Conservation (phyloP, 2,888 invertebrate genomes). For the Ormyrus pomaceus region DNA sequence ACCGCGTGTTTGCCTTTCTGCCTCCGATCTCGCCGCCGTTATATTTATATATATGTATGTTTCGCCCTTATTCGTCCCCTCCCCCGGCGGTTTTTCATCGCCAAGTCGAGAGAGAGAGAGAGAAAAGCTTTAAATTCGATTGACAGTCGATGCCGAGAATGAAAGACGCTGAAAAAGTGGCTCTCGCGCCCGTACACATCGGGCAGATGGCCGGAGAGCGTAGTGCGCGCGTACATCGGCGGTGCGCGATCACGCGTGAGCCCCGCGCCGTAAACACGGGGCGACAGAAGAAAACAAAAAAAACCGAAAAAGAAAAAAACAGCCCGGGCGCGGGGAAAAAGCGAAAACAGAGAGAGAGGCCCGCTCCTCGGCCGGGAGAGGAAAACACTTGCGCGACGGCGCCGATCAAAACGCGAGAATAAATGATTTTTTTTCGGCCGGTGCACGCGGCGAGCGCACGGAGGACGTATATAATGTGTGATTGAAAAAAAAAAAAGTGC, state of each 20-base stretch:
- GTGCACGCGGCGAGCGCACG: no score
- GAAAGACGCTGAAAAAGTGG: neutral
- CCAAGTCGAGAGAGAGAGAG: constrained; percentile 3
- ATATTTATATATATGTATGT: no score
- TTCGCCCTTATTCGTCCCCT: neutral
- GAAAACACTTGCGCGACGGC: no score
- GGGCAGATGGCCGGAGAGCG: constrained; percentile 66
- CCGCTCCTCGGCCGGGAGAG: no score
- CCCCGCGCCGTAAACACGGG: constrained; percentile 56
- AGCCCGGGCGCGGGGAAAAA: neutral
- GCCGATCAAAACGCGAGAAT: no score
- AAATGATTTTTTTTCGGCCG: no score
- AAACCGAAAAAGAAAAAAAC: constrained; percentile 1
- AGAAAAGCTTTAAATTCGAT: constrained; percentile 24
- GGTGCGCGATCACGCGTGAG: constrained; percentile 62
- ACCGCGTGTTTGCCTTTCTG: no score
- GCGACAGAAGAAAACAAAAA: neutral
- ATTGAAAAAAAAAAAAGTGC: no score
- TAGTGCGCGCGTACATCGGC: constrained; percentile 63
- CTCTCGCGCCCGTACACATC: neutral
- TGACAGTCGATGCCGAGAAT: constrained; percentile 7
- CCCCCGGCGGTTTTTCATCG: neutral
- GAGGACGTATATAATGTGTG: no score
- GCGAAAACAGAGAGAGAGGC: neutral
- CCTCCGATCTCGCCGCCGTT: no score